Conservation (phyloP, 2,797 vertebrate genomes). For the Allobates femoralis region DNA sequence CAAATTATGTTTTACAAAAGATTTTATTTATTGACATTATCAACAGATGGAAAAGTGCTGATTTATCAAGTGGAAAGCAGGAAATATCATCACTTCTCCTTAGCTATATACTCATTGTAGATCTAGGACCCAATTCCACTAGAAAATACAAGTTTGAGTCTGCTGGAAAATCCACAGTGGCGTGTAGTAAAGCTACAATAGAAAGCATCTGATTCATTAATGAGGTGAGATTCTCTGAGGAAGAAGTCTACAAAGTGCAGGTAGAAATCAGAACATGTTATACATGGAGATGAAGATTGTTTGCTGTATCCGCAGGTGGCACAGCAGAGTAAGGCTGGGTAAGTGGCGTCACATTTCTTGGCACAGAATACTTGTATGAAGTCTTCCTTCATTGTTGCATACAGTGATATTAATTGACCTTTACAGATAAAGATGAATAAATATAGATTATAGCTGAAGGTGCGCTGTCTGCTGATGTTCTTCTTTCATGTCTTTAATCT, state of each 20-base stretch:
- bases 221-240: neutral
- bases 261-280: constrained; percentile 3
- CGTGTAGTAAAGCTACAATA: neutral
- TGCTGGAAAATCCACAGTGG: neutral
- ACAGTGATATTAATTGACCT: constrained; percentile 40
- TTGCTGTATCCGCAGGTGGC: neutral
- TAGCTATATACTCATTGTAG: neutral
- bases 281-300: neutral
- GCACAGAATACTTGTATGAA: constrained; percentile 10
- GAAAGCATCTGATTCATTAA: neutral
- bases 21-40: neutral
- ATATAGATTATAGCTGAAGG: constrained; percentile 39
- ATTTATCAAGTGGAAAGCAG: neutral
- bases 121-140: constrained; percentile 14
- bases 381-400: constrained; percentile 16
- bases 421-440: constrained; percentile 31
- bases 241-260: neutral
- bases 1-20: neutral
- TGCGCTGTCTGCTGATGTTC: neutral
- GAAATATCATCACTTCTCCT: neutral
- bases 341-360: neutral
- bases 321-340: constrained; percentile 13
- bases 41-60: neutral
- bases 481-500: neutral
- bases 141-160: constrained; percentile 36